Percentiles rank a stretch among this genome's conserved stretches.
Evolutionary conservation across 2,888 invertebrate genomes (phyloP).

Genomic region (Drosophila histrio): DNA sequence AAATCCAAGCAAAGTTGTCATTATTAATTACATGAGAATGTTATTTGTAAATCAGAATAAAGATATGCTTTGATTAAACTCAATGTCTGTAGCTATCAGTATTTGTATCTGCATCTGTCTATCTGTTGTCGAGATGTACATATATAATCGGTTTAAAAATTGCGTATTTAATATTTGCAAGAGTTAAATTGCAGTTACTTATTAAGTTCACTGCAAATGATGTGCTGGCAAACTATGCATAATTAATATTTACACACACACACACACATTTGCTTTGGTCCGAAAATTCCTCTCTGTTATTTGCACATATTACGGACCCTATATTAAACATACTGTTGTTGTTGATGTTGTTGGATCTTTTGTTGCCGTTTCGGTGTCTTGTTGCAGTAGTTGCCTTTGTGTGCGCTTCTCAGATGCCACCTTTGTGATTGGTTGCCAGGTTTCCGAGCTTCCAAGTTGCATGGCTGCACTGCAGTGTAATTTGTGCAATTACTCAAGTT

Average conservation of each 20-base stretch:
- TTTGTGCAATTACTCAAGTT: constrained; percentile 58
- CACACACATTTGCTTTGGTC: neutral
- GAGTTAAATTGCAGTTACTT: neutral
- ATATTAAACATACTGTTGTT: constrained; percentile 8
- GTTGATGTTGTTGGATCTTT: constrained; percentile 3
- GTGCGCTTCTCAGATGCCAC: constrained; percentile 1
- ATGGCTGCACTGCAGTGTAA: constrained; percentile 46
- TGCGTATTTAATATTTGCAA: neutral
- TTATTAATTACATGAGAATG: no score
- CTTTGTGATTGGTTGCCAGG: constrained; percentile 22
- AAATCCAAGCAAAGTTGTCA: no score
- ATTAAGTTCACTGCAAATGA: neutral
- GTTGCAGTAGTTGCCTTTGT: constrained; percentile 12
- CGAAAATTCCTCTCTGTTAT: neutral
- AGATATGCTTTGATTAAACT: no score
- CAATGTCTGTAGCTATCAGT: no score
- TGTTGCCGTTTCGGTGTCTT: neutral
- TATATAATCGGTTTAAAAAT: no score
- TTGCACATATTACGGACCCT: constrained; percentile 17
- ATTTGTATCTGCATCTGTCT: no score
- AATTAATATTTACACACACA: neutral
- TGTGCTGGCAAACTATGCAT: neutral
- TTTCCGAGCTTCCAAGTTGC: constrained; percentile 8
- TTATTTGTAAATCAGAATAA: no score
- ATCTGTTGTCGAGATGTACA: no score